These are phyloP conservation scores for Drosophila aff. DNA, from an alignment of 1,140 invertebrate species.

Conservation along the genomic window DNA sequence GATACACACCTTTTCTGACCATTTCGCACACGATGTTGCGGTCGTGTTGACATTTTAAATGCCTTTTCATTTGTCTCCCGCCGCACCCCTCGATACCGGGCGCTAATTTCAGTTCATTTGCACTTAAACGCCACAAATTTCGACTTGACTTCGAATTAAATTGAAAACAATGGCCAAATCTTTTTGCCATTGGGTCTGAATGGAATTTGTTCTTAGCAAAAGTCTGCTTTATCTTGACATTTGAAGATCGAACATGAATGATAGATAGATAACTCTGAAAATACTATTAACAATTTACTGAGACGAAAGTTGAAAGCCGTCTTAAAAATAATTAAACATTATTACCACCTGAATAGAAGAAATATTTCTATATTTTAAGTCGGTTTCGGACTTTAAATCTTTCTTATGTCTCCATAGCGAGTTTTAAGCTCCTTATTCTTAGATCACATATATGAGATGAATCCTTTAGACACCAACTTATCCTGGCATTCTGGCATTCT, in stretches of 20 bases:
- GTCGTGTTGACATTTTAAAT: conserved; percentile 83
- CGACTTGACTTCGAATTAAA: conserved; percentile 50
- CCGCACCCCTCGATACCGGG: conserved; percentile 2
- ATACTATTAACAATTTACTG: too few relatives aligned
- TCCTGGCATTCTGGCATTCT: too few relatives aligned
- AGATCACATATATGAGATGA: conserved; percentile 4
- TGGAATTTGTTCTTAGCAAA: background rate
- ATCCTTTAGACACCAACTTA: conserved; percentile 2
- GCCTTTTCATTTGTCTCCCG: conserved; percentile 74
- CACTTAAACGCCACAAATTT: conserved; percentile 67
- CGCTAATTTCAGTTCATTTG: conserved; percentile 78
- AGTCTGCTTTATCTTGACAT: background rate
- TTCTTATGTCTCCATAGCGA: conserved; percentile 46
- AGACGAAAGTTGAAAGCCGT: background rate
- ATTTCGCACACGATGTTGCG: conserved; percentile 82
- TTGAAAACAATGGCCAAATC: conserved; percentile 44
- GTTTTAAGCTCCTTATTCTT: conserved; percentile 38
- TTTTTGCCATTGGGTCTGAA: background rate
- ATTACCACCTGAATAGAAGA: background rate
- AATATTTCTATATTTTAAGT: background rate
- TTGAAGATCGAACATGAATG: background rate
- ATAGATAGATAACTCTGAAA: background rate
- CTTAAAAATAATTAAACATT: background rate
- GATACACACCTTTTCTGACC: conserved; percentile 74
- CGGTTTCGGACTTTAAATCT: conserved; percentile 15